Evolutionary conservation across 37 sponge, comb jelly and placozoan genomes (phyloP).

Genomic region (Aplysina aerophoba): DNA sequence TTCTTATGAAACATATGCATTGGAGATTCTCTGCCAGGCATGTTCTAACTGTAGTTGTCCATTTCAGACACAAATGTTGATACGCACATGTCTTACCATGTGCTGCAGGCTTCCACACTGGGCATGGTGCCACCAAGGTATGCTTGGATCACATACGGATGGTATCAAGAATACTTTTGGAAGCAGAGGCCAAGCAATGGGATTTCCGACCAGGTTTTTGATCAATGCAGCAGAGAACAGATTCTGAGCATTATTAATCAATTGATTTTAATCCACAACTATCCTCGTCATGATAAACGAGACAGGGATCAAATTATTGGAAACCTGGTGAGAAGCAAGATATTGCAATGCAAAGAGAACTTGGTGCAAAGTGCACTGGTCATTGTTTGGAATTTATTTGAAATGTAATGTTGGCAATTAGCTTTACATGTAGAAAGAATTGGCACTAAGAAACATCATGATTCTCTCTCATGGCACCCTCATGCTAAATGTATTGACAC

Average conservation of each 20-base stretch:
- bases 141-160: conserved; percentile 54
- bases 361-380: no score
- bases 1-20: conserved; percentile 40
- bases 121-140: conserved; percentile 54
- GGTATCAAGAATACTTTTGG: conserved; percentile 70
- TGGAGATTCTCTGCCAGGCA: conserved; percentile 72
- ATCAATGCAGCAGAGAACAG: conserved; percentile 11
- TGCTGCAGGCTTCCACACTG: conserved; percentile 44
- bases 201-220: neutral
- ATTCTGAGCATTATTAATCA: conserved; percentile 29
- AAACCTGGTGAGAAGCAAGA: conserved; percentile 28
- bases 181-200: neutral
- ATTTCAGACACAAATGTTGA: neutral
- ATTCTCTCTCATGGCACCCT: no score
- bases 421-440: no score
- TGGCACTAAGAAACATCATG: no score
- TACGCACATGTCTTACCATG: neutral
- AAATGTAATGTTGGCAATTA: no score
- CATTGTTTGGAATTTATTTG: no score
- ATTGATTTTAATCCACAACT: conserved; percentile 55
- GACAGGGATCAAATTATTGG: conserved; percentile 26
- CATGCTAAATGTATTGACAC: no score
- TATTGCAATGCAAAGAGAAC: no score
- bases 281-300: conserved; percentile 18
- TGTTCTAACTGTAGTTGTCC: neutral